Conservation (phyloP, 2,113 vertebrate species). For the Pomatorhinus ruficollis region DNA sequence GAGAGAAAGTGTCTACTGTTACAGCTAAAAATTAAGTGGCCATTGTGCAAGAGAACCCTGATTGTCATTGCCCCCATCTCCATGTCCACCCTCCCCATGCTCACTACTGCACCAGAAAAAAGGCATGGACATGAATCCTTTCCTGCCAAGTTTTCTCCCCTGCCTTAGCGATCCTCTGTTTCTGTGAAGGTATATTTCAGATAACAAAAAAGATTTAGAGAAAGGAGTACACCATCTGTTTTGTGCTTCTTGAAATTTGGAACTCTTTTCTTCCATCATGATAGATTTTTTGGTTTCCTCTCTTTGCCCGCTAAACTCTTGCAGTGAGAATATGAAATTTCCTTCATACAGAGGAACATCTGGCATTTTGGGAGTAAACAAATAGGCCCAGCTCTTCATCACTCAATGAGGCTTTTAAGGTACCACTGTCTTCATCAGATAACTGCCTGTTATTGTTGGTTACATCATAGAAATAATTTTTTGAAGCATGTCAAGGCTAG, state of each 20-base stretch:
- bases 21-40: neutral
- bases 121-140: neutral
- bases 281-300: neutral
- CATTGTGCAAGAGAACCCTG: neutral
- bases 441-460: neutral
- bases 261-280: neutral
- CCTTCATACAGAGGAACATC: neutral
- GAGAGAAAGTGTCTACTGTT: neutral
- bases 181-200: neutral
- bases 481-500: neutral
- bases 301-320: neutral
- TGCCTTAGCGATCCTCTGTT: neutral
- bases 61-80: neutral
- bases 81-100: neutral
- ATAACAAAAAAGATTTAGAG: neutral
- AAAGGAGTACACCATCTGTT: neutral
- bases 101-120: neutral
- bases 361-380: neutral
- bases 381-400: neutral
- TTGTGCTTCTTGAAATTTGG: neutral
- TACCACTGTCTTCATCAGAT: neutral
- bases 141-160: neutral
- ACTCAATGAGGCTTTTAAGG: neutral
- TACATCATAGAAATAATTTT: neutral
- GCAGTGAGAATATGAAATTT: neutral